phyloP scores from a whole-genome alignment of 2,888 invertebrate species.

The Clostera curtula region DNA sequence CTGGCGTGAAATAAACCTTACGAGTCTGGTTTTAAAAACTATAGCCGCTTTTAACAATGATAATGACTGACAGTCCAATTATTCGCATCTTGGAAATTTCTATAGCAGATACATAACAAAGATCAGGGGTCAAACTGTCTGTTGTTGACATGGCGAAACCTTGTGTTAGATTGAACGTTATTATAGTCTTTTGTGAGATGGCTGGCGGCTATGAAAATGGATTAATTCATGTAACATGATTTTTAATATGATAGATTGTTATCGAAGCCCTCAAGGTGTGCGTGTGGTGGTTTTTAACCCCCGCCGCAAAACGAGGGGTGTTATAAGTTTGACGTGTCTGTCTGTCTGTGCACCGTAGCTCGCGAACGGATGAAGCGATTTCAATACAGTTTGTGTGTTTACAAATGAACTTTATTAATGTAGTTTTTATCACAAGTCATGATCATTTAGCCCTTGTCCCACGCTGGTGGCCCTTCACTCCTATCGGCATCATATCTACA shows the following conservation, averaged over 20 bases:
- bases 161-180: conserved; percentile 33
- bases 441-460: no score
- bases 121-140: conserved; percentile 23
- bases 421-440: no score
- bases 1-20: no score
- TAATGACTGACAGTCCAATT: conserved; percentile 21
- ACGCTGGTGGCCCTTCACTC: no score
- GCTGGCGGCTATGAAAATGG: conserved; percentile 31
- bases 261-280: conserved; percentile 15
- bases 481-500: no score
- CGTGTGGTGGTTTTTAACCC: conserved; percentile 6
- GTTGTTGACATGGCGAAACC: conserved; percentile 27
- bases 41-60: conserved; percentile 1
- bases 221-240: conserved; percentile 21
- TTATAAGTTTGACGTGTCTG: no score
- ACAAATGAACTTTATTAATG: no score
- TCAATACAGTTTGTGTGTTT: no score
- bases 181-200: conserved; percentile 24
- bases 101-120: conserved; percentile 12
- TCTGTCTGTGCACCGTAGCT: no score
- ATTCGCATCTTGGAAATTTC: conserved; percentile 12
- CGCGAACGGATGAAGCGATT: no score
- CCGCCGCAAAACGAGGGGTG: no score
- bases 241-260: conserved; percentile 14
- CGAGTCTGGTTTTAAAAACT: not conserved